These are phyloP conservation scores for Microtus pennsylvanicus DNA, from an alignment of 2,113 vertebrate species.

Conservation along the genomic window DNA sequence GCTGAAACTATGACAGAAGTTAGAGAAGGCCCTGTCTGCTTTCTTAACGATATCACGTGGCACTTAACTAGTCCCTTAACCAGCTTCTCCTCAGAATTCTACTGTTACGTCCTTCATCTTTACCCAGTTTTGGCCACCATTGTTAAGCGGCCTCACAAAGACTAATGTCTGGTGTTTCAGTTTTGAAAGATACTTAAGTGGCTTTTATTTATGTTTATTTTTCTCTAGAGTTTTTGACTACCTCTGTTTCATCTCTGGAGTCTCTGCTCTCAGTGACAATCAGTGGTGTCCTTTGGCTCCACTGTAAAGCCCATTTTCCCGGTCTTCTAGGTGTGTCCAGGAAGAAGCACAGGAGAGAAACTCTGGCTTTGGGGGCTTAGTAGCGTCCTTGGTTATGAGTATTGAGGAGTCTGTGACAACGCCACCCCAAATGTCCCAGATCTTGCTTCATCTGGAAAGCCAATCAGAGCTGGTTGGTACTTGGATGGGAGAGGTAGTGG, in stretches of 20 bases:
- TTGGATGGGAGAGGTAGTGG: not conserved
- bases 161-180: slow-evolving; percentile 38
- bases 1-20: slow-evolving; percentile 75
- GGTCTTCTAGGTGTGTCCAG: not conserved
- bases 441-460: not conserved
- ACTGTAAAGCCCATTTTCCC: not conserved
- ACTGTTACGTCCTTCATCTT: not conserved
- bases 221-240: slow-evolving; percentile 59
- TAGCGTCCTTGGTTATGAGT: not conserved
- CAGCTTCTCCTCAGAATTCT: slow-evolving; percentile 57
- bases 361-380: not conserved
- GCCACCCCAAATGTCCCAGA: not conserved
- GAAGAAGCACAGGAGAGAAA: slow-evolving; percentile 43
- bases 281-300: slow-evolving; percentile 6
- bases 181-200: not conserved
- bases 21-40: slow-evolving; percentile 54
- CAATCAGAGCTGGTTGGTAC: not conserved
- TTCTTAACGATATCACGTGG: slow-evolving; percentile 34
- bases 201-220: slow-evolving; percentile 63
- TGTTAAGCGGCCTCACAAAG: slow-evolving; percentile 47
- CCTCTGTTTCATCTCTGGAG: slow-evolving; percentile 44
- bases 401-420: not conserved
- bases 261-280: slow-evolving; percentile 39
- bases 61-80: slow-evolving; percentile 70
- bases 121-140: not conserved